Base-by-base conservation (phyloP, 2,113 vertebrate genomes). In the Sander lucioperca region DNA sequence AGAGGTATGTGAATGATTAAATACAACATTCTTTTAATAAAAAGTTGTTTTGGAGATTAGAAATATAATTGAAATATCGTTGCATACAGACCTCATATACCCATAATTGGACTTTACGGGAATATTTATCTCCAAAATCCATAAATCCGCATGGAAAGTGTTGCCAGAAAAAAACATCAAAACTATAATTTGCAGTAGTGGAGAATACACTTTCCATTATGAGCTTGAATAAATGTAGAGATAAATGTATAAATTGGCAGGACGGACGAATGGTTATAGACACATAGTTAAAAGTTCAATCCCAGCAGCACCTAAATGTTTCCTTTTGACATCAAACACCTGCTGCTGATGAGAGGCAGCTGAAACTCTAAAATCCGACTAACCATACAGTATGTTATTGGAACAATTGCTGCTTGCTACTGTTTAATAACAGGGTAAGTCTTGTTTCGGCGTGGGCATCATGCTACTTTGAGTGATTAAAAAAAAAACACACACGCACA, bases 401-500 rank as follows among this genome's bases (percentile, higher is more conserved):
- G 80, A 21, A 82, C 54, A 30, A 50, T 5, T 5, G 18, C 25
- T 2, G n/a, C 47, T 74, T 21, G 48, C 21, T 25, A 0, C 21
- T 64, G 59, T 16, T 74, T 79, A 43, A 69, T 80, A 68, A 30
- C 43, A 3, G 62, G 39, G 0, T 27, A 11, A 47, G 19, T 50
- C 72, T 58, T 23, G 36, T 39, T 59, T 67, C 36, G 61, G 66
- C n/a, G 7, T 50, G n/a, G 30, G 68, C 36, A 16, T 27, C 63
- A 0, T 33, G 25, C 51, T 54, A 57, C 61, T 53, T 23, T 61
- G 61, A 80, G 45, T 15, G 9, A 87, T 79, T 62, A 63, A 70
- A 30, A 66, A 11, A 45, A n/a, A 72, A 77, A 54, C 77, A 77
- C 71, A 66, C 16, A 53, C 56, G 27, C 85, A 73, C 74, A 72